Percentiles rank a stretch among this genome's conserved stretches.
phyloP scores from a whole-genome alignment of 2,797 vertebrate genomes.

The Bucorvus abyssinicus region DNA sequence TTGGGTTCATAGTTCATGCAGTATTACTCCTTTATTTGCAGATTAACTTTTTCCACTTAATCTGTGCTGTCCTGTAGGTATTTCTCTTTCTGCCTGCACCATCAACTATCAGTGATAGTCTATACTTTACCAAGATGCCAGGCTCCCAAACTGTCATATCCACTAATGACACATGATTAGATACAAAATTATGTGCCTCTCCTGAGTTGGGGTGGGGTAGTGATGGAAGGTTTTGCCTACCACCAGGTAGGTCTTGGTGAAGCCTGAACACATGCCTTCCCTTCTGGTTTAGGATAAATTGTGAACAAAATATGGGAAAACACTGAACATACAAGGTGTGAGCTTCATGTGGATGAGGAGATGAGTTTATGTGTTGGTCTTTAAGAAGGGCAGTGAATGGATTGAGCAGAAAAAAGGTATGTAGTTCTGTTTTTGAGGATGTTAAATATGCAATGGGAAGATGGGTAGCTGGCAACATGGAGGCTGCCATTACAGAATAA shows the following conservation, averaged over 20 bases:
- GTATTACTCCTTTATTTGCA: not conserved
- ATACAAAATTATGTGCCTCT: not conserved
- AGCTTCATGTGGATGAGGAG: not conserved
- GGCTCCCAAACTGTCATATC: fast-evolving
- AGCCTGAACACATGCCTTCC: not conserved
- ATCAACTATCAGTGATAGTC: not conserved
- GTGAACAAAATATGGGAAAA: not conserved
- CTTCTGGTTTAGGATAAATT: not conserved
- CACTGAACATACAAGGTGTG: fast-evolving
- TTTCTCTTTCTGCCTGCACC: not conserved
- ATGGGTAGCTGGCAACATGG: fast-evolving
- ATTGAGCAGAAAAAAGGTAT: fast-evolving
- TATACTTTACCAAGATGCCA: not conserved
- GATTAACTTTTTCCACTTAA: not conserved
- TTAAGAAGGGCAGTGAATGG: not conserved
- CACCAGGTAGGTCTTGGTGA: not conserved
- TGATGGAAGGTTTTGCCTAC: not conserved
- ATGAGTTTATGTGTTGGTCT: not conserved
- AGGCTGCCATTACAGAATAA: not conserved
- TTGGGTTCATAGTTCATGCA: fast-evolving
- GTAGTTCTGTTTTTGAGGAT: not conserved
- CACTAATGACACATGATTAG: not conserved
- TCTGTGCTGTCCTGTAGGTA: not conserved
- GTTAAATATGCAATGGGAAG: not conserved
- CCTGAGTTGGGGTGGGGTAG: fast-evolving